These are phyloP conservation scores for Hypsopygia costalis DNA, from an alignment of 2,888 invertebrate genomes.

Conservation along the genomic window DNA sequence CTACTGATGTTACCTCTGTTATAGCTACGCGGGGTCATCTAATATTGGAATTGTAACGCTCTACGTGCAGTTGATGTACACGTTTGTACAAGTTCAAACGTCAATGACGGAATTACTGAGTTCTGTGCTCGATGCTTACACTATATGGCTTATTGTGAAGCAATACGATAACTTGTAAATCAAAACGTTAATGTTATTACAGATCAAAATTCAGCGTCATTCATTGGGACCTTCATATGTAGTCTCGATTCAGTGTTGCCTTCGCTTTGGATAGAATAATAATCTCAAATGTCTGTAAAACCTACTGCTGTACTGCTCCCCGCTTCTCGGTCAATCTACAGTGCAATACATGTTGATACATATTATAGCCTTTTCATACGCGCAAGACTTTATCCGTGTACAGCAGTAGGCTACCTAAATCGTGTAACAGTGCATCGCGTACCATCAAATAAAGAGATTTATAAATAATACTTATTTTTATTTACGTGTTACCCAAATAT, in stretches of 20 bases:
- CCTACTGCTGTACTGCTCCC: slow-evolving; percentile 35
- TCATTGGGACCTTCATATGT: too few relatives aligned
- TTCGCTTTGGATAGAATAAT: slow-evolving; percentile 27
- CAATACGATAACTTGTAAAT: too few relatives aligned
- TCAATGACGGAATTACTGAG: too few relatives aligned
- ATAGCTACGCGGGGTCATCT: too few relatives aligned
- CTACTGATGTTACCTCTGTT: too few relatives aligned
- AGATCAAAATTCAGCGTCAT: too few relatives aligned
- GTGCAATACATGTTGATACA: slow-evolving; percentile 14
- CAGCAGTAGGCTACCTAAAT: slow-evolving; percentile 32
- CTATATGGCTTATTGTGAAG: too few relatives aligned
- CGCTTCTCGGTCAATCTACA: slow-evolving; percentile 6
- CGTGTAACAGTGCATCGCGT: slow-evolving; percentile 53
- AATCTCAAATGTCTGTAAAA: slow-evolving; percentile 27
- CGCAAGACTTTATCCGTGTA: slow-evolving; percentile 17
- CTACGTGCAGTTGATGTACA: too few relatives aligned
- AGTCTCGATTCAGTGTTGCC: slow-evolving; percentile 22
- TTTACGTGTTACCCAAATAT: not conserved
- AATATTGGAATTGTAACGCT: too few relatives aligned
- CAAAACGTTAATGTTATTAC: too few relatives aligned
- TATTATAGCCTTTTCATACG: not conserved
- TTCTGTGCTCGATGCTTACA: too few relatives aligned
- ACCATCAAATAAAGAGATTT: slow-evolving; percentile 68
- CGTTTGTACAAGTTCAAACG: too few relatives aligned
- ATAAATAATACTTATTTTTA: slow-evolving; percentile 36